Evolutionary conservation across 2,113 vertebrate species (phyloP), one percentile per base, ranked within the genome.

Genomic region (Furnarius figulus): DNA sequence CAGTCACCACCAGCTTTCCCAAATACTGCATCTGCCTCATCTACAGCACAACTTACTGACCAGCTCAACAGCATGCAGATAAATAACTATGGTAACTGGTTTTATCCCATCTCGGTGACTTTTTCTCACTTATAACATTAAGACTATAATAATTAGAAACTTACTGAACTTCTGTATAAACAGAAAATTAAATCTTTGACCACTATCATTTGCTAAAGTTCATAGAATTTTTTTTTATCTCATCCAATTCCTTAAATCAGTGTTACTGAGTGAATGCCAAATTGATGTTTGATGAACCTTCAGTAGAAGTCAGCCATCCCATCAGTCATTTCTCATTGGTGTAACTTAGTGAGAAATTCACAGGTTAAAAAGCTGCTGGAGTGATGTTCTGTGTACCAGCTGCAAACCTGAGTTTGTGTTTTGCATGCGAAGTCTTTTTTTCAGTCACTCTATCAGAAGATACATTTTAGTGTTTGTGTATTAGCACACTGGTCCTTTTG

Each of bases 51-150:
- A 21, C 95, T 99, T 87, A 97, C 98, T 58, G 98, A 97, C 96
- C 99, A 99, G 93, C 98, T 99, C 95, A 93, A 73, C 94, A 98
- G 97, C 70, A 98, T 99, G 99, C 98, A 99, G 53, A 93, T 99
- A 85, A 98, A 98, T 72, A 98, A 91, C 96, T 99, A 99, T 72
- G 99, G 99, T 99, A 98, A 93, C 47, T 18, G 21, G 20, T 20
- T 85, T 78, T 40, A 18, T 78, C 30, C 84, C 19, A 8, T 87
- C 40, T 62, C 14, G 30, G 22, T 76, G 50, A 35, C 44, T 70
- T 90, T 21, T 77, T 84, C 17, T 93, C 23, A 12, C 14, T 59
- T 66, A 82, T 87, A 93, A 11, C 25, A 23, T 81, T 82, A 27
- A 61, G 28, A 47, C 20, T 47, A 1, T 68, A 12, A 22, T 76